These are phyloP conservation scores for Aelia acuminata DNA, from an alignment of 2,888 invertebrate genomes.

Conservation along the genomic window DNA sequence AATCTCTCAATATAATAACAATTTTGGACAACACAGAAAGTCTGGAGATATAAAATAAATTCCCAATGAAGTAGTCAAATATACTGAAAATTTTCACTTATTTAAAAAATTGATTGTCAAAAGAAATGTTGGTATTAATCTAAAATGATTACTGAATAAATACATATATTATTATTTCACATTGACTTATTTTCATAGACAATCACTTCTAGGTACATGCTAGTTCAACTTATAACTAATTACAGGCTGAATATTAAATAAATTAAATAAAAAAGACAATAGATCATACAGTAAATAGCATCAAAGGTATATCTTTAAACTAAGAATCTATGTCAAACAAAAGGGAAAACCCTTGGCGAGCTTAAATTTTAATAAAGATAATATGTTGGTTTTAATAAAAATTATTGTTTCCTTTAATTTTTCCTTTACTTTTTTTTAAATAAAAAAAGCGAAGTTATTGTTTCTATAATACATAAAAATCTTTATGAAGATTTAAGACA, in stretches of 20 bases:
- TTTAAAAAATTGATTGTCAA: constrained; percentile 45
- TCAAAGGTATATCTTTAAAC: constrained; percentile 6
- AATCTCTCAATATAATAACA: not conserved
- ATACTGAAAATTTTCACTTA: constrained; percentile 6
- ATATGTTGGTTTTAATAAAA: not conserved
- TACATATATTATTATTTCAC: constrained; percentile 16
- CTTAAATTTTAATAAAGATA: not conserved
- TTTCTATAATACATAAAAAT: constrained; percentile 27
- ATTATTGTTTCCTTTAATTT: not conserved
- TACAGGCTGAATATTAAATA: constrained; percentile 6
- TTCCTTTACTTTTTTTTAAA: not conserved
- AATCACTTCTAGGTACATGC: not conserved
- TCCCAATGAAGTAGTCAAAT: not conserved
- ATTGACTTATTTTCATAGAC: constrained; percentile 16
- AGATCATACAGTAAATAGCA: not conserved
- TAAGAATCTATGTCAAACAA: not conserved
- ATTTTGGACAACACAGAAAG: not conserved
- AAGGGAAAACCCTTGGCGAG: not conserved
- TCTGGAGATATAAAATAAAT: constrained; percentile 7
- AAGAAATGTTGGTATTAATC: constrained; percentile 6
- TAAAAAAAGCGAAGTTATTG: not conserved
- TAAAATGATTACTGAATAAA: constrained; percentile 13
- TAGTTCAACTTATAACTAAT: not conserved
- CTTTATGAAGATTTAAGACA: constrained; percentile 3
- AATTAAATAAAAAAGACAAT: not conserved